Percentiles rank a stretch among this genome's conserved stretches.
Conservation (phyloP, 2,797 vertebrate species). For the Hoplostethus mediterraneus region DNA sequence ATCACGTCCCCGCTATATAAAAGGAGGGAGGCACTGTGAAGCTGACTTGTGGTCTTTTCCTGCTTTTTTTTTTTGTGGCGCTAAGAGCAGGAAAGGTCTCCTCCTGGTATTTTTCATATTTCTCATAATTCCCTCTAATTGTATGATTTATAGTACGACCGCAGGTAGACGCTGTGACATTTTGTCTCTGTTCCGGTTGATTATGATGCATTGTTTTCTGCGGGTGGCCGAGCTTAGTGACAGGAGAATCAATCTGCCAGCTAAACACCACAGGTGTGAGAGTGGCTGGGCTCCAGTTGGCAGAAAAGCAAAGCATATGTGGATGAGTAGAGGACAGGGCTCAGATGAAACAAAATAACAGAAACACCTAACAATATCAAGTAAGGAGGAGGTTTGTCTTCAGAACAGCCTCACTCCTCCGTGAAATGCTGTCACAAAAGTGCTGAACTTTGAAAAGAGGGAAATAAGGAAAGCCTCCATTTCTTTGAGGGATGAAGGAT, state of each 20-base stretch:
- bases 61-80: neutral
- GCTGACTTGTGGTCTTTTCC: conserved; percentile 4
- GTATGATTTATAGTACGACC: neutral
- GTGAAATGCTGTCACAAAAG: neutral
- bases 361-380: neutral
- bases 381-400: conserved; percentile 1
- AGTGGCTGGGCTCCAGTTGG: conserved; percentile 41
- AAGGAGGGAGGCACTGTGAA: conserved; percentile 15
- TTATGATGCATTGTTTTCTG: conserved; percentile 28
- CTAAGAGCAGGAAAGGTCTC: neutral
- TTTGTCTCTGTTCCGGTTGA: conserved; percentile 39
- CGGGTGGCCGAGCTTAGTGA: conserved; percentile 51
- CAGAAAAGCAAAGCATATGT: conserved; percentile 31
- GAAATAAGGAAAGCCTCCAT: neutral
- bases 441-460: neutral
- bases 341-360: conserved; percentile 9
- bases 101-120: conserved; percentile 25
- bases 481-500: no score
- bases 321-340: conserved; percentile 29
- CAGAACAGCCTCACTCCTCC: neutral
- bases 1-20: conserved; percentile 3
- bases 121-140: neutral
- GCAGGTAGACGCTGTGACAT: conserved; percentile 30
- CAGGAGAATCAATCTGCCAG: conserved; percentile 63
- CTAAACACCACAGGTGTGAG: conserved; percentile 55